Percentiles rank a stretch among this genome's conserved stretches.
These are phyloP conservation scores for Cochlearius cochlearius DNA, from an alignment of 2,113 vertebrate species.

Conservation along the genomic window DNA sequence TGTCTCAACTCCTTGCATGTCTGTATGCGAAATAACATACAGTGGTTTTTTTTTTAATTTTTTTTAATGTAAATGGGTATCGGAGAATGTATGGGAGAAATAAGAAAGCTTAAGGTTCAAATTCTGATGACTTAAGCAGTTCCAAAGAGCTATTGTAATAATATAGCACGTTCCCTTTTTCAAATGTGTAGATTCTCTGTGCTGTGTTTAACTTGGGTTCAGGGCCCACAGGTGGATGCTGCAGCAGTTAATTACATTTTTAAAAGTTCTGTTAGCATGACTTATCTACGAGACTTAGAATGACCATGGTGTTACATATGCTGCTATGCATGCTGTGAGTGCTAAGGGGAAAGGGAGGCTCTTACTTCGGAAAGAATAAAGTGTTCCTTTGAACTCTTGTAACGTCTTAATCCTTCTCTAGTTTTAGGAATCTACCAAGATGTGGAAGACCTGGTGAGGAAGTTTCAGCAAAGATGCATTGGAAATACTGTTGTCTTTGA, in stretches of 20 bases:
- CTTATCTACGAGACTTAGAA: not conserved
- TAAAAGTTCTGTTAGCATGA: not conserved
- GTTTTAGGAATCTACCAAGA: not conserved
- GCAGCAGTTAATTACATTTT: not conserved
- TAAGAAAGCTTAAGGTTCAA: not conserved
- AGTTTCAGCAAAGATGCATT: not conserved
- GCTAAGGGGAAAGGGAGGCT: not conserved
- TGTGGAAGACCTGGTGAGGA: not conserved
- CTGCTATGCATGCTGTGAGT: not conserved
- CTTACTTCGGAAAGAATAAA: not conserved
- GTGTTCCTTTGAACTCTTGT: not conserved
- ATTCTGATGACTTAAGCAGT: not conserved
- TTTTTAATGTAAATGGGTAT: not conserved
- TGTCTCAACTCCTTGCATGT: not conserved
- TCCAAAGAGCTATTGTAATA: not conserved
- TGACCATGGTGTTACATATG: rapidly evolving
- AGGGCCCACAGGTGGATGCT: conserved; percentile 51
- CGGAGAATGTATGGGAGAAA: not conserved
- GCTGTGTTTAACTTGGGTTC: conserved; percentile 30
- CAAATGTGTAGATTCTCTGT: not conserved
- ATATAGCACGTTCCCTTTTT: not conserved
- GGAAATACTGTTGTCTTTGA: not conserved
- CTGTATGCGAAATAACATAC: not conserved
- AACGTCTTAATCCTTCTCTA: not conserved
- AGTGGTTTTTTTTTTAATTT: too few species aligned